phyloP scores from a whole-genome alignment of 2,797 vertebrate species.

The Rhodeus uyekii region DNA sequence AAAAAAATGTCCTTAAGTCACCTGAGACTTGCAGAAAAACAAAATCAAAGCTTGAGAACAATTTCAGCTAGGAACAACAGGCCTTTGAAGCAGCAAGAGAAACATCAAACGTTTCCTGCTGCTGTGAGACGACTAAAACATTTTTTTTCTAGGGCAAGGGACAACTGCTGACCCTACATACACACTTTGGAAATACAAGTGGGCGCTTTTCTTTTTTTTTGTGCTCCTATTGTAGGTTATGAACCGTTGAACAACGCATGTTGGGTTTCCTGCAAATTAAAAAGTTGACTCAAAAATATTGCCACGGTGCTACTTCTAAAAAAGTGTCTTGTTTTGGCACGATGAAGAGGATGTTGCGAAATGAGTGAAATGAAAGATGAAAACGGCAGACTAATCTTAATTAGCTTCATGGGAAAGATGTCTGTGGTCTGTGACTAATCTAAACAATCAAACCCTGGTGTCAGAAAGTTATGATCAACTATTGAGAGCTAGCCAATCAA shows the following conservation, averaged over 20 bases:
- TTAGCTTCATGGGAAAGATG: background rate
- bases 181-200: background rate
- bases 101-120: constrained; percentile 41
- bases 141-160: constrained; percentile 35
- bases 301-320: background rate
- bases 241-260: background rate
- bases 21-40: constrained; percentile 15
- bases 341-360: constrained; percentile 24
- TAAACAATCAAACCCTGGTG: background rate
- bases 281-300: background rate
- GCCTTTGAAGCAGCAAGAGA: constrained; percentile 27
- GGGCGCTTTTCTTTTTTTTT: background rate
- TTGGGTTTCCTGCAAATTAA: background rate
- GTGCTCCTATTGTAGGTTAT: constrained; percentile 2
- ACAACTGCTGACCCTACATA: constrained; percentile 19
- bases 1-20: background rate
- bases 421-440: constrained; percentile 7
- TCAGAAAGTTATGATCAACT: background rate
- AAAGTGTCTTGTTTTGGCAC: background rate
- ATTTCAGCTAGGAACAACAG: constrained; percentile 17
- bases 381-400: background rate
- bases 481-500: background rate
- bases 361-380: background rate
- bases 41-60: constrained; percentile 16
- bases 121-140: constrained; percentile 25